phyloP scores from a whole-genome alignment of 2,888 invertebrate species.

The Chalcis sispes region DNA sequence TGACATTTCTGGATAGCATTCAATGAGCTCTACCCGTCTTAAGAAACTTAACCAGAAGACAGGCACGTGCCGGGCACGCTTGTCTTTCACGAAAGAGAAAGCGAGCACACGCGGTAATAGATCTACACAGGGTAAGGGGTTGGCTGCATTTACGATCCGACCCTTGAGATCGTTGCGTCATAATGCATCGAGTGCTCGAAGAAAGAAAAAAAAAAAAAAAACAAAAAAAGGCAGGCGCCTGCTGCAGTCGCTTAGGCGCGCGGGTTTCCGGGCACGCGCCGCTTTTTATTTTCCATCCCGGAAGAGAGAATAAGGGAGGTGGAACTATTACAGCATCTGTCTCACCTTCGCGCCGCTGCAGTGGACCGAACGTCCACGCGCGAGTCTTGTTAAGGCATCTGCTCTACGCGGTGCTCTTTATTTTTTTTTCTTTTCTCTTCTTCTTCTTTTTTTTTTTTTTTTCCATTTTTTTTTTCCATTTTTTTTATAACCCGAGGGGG shows the following conservation, averaged over 20 bases:
- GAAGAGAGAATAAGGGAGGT: constrained; percentile 4
- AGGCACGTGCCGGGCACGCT: background rate
- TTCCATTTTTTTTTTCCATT: constrained; percentile 12
- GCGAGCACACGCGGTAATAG: background rate
- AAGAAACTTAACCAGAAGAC: no score
- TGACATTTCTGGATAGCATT: no score
- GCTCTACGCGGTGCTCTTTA: constrained; percentile 3
- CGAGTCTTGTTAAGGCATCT: constrained; percentile 35
- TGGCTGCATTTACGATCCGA: no score
- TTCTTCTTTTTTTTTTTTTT: constrained; percentile 8
- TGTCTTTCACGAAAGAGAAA: background rate
- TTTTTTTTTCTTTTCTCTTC: constrained; percentile 6
- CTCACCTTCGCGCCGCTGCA: constrained; percentile 18
- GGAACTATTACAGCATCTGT: constrained; percentile 49
- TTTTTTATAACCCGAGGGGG: constrained; percentile 29
- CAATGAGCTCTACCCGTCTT: background rate
- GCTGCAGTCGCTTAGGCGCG: background rate
- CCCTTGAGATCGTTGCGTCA: no score
- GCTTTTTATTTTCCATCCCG: constrained; percentile 23
- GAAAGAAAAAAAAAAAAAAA: background rate
- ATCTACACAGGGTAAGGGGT: no score
- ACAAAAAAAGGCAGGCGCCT: constrained; percentile 3
- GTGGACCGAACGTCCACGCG: constrained; percentile 12
- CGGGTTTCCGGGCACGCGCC: constrained; percentile 33
- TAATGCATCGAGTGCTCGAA: no score